Evolutionary conservation across 2,888 invertebrate genomes (phyloP).

Genomic region (Lymantria monacha): DNA sequence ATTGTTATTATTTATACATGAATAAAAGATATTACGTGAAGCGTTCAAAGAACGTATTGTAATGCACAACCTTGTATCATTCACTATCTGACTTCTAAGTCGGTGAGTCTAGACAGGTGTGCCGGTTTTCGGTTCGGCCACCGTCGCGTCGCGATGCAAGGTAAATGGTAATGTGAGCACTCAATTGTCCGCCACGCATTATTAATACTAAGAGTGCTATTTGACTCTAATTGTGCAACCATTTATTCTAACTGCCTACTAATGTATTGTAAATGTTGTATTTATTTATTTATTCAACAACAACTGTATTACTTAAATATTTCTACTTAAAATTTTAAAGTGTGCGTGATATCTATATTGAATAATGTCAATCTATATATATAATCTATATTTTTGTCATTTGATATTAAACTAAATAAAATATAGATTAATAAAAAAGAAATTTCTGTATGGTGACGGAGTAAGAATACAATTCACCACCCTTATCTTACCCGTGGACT

Average conservation of each 20-base stretch:
- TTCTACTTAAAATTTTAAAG: too few species aligned
- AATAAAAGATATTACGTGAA: not conserved
- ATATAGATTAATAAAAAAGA: too few species aligned
- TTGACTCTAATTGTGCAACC: constrained; percentile 47
- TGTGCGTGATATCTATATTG: too few species aligned
- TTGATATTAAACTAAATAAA: too few species aligned
- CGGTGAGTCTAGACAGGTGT: constrained; percentile 22
- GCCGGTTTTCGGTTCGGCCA: constrained; percentile 32
- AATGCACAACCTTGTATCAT: constrained; percentile 38
- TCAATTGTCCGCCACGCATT: constrained; percentile 58
- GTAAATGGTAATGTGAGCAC: constrained; percentile 47
- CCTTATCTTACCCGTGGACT: too few species aligned
- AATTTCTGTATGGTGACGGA: too few species aligned
- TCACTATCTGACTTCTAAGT: constrained; percentile 33
- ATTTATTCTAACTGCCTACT: constrained; percentile 44
- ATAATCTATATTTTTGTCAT: too few species aligned
- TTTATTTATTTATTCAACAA: constrained; percentile 6
- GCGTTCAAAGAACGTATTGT: constrained; percentile 29
- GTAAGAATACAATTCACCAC: too few species aligned
- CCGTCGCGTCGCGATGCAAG: constrained; percentile 32
- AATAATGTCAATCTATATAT: too few species aligned
- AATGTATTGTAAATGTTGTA: constrained; percentile 33
- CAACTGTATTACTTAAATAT: too few species aligned
- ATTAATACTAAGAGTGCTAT: constrained; percentile 45
- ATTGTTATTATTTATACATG: too few species aligned